Evolutionary conservation across 2,797 vertebrate genomes (phyloP).

Genomic region (Lagocephalus sceleratus): DNA sequence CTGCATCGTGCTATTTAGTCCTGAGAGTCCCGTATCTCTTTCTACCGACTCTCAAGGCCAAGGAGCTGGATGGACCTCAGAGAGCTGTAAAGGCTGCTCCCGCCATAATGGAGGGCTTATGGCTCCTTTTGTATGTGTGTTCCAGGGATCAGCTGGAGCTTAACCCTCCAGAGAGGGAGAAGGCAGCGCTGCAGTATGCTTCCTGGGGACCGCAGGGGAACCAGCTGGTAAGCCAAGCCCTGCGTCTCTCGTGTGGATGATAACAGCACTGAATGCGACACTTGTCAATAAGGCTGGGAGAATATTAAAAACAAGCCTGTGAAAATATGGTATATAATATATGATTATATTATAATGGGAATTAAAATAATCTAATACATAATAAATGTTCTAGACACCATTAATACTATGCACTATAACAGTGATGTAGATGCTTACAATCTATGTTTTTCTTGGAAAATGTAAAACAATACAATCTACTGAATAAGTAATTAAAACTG

Average conservation of each 20-base stretch:
- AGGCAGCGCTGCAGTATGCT: conserved; percentile 71
- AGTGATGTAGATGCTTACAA: too few relatives aligned
- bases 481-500: too few relatives aligned
- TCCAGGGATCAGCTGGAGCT: conserved; percentile 76
- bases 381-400: too few relatives aligned
- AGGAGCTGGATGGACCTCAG: conserved; percentile 43
- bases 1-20: conserved; percentile 69
- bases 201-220: conserved; percentile 81
- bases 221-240: conserved; percentile 74
- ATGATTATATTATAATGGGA: too few relatives aligned
- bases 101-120: conserved; percentile 31
- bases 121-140: conserved; percentile 59
- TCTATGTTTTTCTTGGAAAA: too few relatives aligned
- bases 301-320: too few relatives aligned
- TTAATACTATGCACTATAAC: too few relatives aligned
- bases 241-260: not conserved
- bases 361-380: too few relatives aligned
- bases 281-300: too few relatives aligned
- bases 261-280: not conserved
- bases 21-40: conserved; percentile 35
- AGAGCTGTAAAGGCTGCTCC: conserved; percentile 31
- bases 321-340: too few relatives aligned
- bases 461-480: too few relatives aligned
- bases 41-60: conserved; percentile 27
- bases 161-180: conserved; percentile 59